phyloP scores from a whole-genome alignment of 2,797 vertebrate genomes.

The Enteromius argenteus region DNA sequence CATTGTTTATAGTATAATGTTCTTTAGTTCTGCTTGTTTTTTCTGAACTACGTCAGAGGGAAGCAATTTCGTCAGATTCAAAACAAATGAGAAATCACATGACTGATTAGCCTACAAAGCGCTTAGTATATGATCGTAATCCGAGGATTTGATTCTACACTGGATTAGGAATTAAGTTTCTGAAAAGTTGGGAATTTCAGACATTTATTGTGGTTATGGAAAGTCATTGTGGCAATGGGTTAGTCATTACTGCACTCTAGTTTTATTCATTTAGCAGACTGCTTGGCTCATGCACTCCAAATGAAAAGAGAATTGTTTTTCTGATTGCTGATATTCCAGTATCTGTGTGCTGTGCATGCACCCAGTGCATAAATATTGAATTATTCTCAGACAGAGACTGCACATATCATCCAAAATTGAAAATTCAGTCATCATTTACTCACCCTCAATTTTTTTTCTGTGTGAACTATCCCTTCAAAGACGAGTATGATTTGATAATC shows the following conservation, averaged over 20 bases:
- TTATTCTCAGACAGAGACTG: not conserved
- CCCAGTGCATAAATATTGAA: not conserved
- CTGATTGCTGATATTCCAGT: not conserved
- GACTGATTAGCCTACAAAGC: constrained; percentile 36
- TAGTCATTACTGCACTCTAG: not conserved
- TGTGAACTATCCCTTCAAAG: not conserved
- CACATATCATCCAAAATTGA: not conserved
- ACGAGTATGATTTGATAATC: not conserved
- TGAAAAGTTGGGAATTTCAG: not conserved
- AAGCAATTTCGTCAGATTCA: not conserved
- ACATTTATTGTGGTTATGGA: not conserved
- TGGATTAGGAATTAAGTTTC: constrained; percentile 4
- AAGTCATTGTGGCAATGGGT: not conserved
- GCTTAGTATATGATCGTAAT: constrained; percentile 23
- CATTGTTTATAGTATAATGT: constrained; percentile 14
- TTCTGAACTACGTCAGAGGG: not conserved
- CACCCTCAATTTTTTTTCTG: not conserved
- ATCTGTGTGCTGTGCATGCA: not conserved
- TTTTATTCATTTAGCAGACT: constrained; percentile 9
- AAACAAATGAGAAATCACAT: constrained; percentile 30
- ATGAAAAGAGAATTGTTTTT: not conserved
- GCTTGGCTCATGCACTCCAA: not conserved
- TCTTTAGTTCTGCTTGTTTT: constrained; percentile 1
- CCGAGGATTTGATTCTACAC: constrained; percentile 9
- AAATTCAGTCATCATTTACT: not conserved